Base-by-base conservation (phyloP, 2,113 vertebrate genomes). In the Siphamia tubifer region DNA sequence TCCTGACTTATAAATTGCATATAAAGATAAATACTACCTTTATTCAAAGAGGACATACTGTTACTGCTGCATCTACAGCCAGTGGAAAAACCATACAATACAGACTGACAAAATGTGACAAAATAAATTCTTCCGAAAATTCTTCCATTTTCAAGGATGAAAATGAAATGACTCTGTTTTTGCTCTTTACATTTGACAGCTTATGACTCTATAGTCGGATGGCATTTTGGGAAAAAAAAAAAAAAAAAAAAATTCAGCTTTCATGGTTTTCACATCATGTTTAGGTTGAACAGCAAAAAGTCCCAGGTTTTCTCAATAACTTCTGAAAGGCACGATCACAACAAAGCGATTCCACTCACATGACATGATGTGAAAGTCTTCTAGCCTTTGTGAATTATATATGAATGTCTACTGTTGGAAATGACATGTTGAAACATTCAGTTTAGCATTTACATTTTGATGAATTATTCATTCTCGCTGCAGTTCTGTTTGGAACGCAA, bases 281-380 rank as follows among this genome's bases (percentile, higher is more conserved):
- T 42, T 45, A 4, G 12, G 62, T 54, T 60, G n/a, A 34, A 28
- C 27, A 54, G 28, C 19, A 20, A 0, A 36, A 16, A 36, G 16
- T 36, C 15, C 4, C 5, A 32, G 13, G n/a, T n/a, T 7, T 69
- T 49, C 27, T 19, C 48, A 15, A 71, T 43, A 45, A 62, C 43
- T 58, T 25, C 42, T 55, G 24, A 10, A 51, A 58, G 17, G 32
- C 25, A 56, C 57, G 17, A 47, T 67, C 40, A 51, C 23, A 61
- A 15, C 24, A 23, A 19, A 70, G n/a, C 16, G 39, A 51, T 47
- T 4, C 7, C 15, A 38, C 34, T 52, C 12, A 57, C n/a, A 42
- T 35, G 35, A 15, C 9, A 25, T n/a, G 31, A 34, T 19, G 38
- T 38, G 25, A 17, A 24, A 13, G 13, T 61, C n/a, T 45, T 25